Base-by-base conservation (phyloP, 2,888 invertebrate genomes). In the Oscheius sp. region DNA sequence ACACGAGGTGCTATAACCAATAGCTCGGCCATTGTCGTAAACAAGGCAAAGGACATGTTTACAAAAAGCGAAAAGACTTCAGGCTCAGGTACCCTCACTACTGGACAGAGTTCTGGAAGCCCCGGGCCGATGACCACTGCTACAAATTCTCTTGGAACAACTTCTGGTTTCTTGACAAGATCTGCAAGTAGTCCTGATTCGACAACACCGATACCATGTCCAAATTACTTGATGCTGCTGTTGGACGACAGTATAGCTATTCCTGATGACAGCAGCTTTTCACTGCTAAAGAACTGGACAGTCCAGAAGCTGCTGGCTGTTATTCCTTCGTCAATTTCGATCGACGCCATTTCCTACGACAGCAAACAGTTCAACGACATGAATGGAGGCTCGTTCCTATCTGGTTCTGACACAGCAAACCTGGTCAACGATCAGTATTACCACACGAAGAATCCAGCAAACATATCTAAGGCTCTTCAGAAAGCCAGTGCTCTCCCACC, bases 211-310 rank as follows among this genome's bases (percentile, higher is more conserved):
- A 42, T 42, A 42, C 42, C 42, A 0, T 42, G 42, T 42, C 42
- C 42, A 42, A 42, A 42, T 7, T 42, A 42, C 7, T 7, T 42
- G 42, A 42, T 42, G 7, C 42, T 42, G 3, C 7, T 42, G 42
- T 7, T 42, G 7, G 42, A 42, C 7, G 7, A 7, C 42, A 42
- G 42, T 42, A 42, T 42, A 42, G 42, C 42, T 42, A 42, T 70
- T 47, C 59, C 47, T 3, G 10, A 29, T 33, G 9, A 13, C 2
- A 21, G 21, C 7, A 9, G 9, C 5, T 55, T 42, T 42, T 3
- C 35, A 62, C 33, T 42, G 7, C 42, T 42, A 7, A 63, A 62
- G 33, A 62, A n/a, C 32, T 72, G 72, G 72, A 37, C 62, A 2
- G 51, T 35, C 7, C 42, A 32, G 4, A 51, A n/a, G 35, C 51